phyloP scores from a whole-genome alignment of 1,140 invertebrate genomes.

The Phortica variegata region DNA sequence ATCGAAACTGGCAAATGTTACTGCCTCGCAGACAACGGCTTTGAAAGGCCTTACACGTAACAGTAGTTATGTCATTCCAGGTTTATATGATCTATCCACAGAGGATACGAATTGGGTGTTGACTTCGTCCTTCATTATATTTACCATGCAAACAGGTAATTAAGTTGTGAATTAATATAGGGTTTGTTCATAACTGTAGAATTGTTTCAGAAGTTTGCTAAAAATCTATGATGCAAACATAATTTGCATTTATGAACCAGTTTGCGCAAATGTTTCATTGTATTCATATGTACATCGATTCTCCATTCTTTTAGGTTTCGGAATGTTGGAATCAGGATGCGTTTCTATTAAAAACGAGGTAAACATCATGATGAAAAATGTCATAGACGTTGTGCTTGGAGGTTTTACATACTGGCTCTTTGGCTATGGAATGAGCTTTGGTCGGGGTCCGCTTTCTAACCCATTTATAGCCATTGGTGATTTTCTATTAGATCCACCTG shows the following conservation, averaged over 20 bases:
- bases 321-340: slow-evolving; percentile 88
- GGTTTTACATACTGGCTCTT: slow-evolving; percentile 90
- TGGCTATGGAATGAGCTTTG: slow-evolving; percentile 90
- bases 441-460: slow-evolving; percentile 69
- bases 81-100: slow-evolving; percentile 61
- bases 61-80: slow-evolving; percentile 56
- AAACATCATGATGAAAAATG: slow-evolving; percentile 97
- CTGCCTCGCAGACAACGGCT: slow-evolving; percentile 28
- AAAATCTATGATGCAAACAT: not conserved
- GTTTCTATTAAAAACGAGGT: slow-evolving; percentile 93
- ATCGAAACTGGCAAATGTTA: slow-evolving; percentile 32
- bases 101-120: slow-evolving; percentile 93
- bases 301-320: slow-evolving; percentile 71
- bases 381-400: slow-evolving; percentile 88
- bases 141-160: slow-evolving; percentile 95
- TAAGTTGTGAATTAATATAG: slow-evolving; percentile 9
- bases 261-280: not conserved
- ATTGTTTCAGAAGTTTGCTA: too few species aligned
- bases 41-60: slow-evolving; percentile 36
- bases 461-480: slow-evolving; percentile 74
- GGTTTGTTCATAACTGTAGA: not conserved
- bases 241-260: not conserved
- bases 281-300: not conserved
- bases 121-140: slow-evolving; percentile 92
- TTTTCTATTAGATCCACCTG: slow-evolving; percentile 68